These are phyloP conservation scores for Turritopsis dohrnii DNA, from an alignment of 30 jellyfish, hydroid and myxozoan genomes.

Conservation along the genomic window DNA sequence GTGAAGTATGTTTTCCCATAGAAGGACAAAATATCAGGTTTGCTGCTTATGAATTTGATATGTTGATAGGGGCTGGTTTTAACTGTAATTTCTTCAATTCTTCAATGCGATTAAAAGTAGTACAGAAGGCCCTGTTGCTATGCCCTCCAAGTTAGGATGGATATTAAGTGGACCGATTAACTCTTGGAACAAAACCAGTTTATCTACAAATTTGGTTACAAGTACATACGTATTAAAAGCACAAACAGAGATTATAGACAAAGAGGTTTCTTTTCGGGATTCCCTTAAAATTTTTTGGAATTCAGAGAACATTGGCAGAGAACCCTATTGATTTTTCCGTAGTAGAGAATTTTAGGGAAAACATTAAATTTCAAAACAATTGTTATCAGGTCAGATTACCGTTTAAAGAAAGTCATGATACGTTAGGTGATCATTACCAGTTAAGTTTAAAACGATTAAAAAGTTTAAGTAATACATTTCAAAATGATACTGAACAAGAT, in stretches of 20 bases:
- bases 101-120: neutral
- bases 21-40: neutral
- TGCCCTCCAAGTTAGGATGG: neutral
- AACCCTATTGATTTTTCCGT: neutral
- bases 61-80: conserved; percentile 1
- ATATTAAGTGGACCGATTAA: neutral
- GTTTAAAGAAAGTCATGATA: neutral
- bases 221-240: neutral
- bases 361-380: neutral
- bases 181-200: neutral
- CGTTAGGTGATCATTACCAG: conserved; percentile 3
- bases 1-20: neutral
- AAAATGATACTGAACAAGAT: no score
- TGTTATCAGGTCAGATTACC: neutral
- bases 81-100: neutral
- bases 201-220: neutral
- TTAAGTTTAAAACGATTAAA: no score
- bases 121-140: neutral
- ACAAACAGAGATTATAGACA: neutral
- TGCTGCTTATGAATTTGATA: neutral
- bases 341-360: neutral
- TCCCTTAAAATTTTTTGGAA: neutral
- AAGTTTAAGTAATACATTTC: no score
- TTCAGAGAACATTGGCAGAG: neutral
- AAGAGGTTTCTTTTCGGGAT: neutral